Percentiles rank a stretch among this genome's conserved stretches.
phyloP scores from a whole-genome alignment of 1,140 invertebrate genomes.

The Trachymyrmex septentrionalis region DNA sequence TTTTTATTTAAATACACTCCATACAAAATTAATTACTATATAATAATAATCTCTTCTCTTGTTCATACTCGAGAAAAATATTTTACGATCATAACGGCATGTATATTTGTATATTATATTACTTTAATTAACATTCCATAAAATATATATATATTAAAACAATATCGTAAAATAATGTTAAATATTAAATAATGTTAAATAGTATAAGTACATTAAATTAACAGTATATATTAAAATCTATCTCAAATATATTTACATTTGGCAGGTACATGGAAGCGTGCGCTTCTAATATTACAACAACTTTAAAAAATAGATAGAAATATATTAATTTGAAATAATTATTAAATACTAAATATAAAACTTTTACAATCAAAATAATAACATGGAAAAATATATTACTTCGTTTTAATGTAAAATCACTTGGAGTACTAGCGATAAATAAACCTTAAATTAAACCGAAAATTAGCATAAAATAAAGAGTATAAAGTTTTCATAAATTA shows the following conservation, averaged over 20 bases:
- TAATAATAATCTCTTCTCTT: not conserved
- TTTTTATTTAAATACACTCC: not conserved
- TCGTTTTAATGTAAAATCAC: conserved; percentile 29
- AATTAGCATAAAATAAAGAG: not conserved
- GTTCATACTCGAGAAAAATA: not conserved
- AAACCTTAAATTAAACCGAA: not conserved
- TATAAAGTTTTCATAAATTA: conserved; percentile 10
- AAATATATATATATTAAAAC: conserved; percentile 55
- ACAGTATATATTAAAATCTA: conserved; percentile 71
- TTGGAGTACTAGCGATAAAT: conserved; percentile 18
- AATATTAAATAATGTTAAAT: conserved; percentile 37
- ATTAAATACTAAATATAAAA: conserved; percentile 45
- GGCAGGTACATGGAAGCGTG: conserved; percentile 84
- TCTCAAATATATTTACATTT: conserved; percentile 77
- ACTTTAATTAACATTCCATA: conserved; percentile 44
- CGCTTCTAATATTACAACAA: conserved; percentile 74
- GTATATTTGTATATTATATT: conserved; percentile 14
- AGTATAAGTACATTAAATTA: conserved; percentile 12
- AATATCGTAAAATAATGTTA: conserved; percentile 27
- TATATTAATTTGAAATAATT: conserved; percentile 65
- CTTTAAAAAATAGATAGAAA: conserved; percentile 55
- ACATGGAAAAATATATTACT: conserved; percentile 38
- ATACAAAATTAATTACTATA: conserved; percentile 20
- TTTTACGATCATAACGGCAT: conserved; percentile 52
- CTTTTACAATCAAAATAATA: conserved; percentile 58